These are phyloP conservation scores for Zygogramma bicolorata DNA, from an alignment of 2,888 invertebrate species.

Conservation along the genomic window DNA sequence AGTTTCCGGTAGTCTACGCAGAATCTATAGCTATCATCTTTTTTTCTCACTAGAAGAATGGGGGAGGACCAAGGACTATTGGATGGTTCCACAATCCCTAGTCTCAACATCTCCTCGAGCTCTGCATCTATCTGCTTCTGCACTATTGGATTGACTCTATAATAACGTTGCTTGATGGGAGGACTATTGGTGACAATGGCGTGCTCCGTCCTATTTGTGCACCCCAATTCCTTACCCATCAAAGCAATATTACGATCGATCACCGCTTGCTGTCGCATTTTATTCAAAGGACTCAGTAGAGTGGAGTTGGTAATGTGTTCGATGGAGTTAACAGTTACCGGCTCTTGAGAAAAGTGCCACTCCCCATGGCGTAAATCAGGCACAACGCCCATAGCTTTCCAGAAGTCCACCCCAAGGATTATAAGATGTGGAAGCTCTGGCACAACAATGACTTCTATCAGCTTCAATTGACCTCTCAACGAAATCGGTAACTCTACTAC, in stretches of 20 bases:
- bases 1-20: constrained; percentile 22
- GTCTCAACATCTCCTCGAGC: constrained; percentile 55
- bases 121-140: constrained; percentile 46
- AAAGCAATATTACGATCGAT: constrained; percentile 12
- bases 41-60: constrained; percentile 48
- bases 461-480: constrained; percentile 19
- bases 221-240: constrained; percentile 8
- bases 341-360: constrained; percentile 36
- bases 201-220: constrained; percentile 9
- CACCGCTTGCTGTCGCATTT: neutral
- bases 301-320: constrained; percentile 10
- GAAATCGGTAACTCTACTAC: constrained; percentile 24
- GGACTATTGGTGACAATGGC: constrained; percentile 13
- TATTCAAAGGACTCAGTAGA: neutral
- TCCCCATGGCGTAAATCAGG: constrained; percentile 31
- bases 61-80: constrained; percentile 55
- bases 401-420: constrained; percentile 42
- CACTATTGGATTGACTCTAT: constrained; percentile 40
- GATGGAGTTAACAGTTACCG: neutral
- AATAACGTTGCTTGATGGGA: constrained; percentile 47
- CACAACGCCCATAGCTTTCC: constrained; percentile 12
- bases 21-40: constrained; percentile 3
- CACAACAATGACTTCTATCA: constrained; percentile 38
- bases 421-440: constrained; percentile 23
- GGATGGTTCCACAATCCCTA: constrained; percentile 53